phyloP scores from a whole-genome alignment of 2,113 vertebrate species.

The Acinonyx jubatus region DNA sequence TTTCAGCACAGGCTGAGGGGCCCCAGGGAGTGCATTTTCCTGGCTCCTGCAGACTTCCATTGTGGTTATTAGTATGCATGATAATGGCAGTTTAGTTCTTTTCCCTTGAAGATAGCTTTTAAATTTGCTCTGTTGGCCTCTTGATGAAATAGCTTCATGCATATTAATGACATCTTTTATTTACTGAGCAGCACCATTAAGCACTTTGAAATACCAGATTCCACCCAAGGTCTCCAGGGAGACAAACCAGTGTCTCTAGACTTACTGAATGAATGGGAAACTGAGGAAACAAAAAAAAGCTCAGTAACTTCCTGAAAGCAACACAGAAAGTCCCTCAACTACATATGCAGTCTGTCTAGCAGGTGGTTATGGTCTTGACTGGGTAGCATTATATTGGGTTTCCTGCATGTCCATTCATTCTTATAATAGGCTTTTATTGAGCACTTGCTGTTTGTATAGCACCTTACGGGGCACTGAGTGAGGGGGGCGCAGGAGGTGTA shows the following conservation, averaged over 20 bases:
- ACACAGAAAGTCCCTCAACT: slow-evolving; percentile 41
- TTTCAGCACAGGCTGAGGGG: neutral
- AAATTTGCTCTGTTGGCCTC: slow-evolving; percentile 78
- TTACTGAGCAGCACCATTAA: slow-evolving; percentile 75
- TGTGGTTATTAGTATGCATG: slow-evolving; percentile 66
- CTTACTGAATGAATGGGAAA: slow-evolving; percentile 73
- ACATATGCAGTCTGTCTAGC: neutral
- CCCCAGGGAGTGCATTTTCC: neutral
- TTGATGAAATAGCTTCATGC: slow-evolving; percentile 80
- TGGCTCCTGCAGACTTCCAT: slow-evolving; percentile 52
- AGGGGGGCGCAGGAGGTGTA: neutral
- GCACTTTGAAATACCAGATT: slow-evolving; percentile 77
- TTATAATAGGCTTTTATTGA: slow-evolving; percentile 12
- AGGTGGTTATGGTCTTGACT: slow-evolving; percentile 28
- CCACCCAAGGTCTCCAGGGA: slow-evolving; percentile 70
- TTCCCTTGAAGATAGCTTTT: slow-evolving; percentile 79
- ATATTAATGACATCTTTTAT: slow-evolving; percentile 79
- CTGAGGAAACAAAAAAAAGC: slow-evolving; percentile 72
- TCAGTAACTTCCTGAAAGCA: slow-evolving; percentile 61
- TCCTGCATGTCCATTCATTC: neutral
- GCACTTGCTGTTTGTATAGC: neutral
- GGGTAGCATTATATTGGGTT: neutral
- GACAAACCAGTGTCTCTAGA: slow-evolving; percentile 68
- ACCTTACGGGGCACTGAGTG: neutral
- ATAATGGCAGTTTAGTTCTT: slow-evolving; percentile 74